These are phyloP conservation scores for Trilocha varians DNA, from an alignment of 2,888 invertebrate species.

Conservation along the genomic window DNA sequence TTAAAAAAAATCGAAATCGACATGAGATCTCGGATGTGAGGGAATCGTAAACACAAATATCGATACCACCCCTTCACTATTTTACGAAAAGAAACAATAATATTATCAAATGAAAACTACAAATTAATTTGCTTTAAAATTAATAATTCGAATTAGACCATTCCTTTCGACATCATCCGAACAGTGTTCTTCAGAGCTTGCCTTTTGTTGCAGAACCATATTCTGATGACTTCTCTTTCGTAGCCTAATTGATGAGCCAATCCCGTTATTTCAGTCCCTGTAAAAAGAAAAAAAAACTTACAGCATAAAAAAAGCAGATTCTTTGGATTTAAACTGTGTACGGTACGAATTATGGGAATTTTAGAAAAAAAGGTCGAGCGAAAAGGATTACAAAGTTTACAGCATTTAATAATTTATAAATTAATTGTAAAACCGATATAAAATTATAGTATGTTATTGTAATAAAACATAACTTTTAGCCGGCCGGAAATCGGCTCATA, in stretches of 20 bases:
- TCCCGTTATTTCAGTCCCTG: conserved; percentile 97
- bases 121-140: conserved; percentile 20
- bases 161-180: conserved; percentile 92
- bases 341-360: too few species aligned
- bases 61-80: conserved; percentile 14
- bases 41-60: neutral
- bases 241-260: conserved; percentile 96
- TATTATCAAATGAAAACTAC: conserved; percentile 16
- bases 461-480: too few species aligned
- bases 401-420: too few species aligned
- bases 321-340: too few species aligned
- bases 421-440: too few species aligned
- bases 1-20: conserved; percentile 11
- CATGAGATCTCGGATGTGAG: conserved; percentile 4
- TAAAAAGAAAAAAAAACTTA: conserved; percentile 30
- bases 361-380: too few species aligned
- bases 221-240: conserved; percentile 97
- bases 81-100: conserved; percentile 24
- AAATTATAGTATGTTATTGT: too few species aligned
- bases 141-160: conserved; percentile 71
- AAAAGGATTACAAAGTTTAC: too few species aligned
- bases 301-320: too few species aligned
- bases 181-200: conserved; percentile 99
- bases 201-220: conserved; percentile 99
- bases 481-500: too few species aligned